Evolutionary conservation across 2,113 vertebrate species (phyloP).

Genomic region (Craseonycteris thonglongyai): DNA sequence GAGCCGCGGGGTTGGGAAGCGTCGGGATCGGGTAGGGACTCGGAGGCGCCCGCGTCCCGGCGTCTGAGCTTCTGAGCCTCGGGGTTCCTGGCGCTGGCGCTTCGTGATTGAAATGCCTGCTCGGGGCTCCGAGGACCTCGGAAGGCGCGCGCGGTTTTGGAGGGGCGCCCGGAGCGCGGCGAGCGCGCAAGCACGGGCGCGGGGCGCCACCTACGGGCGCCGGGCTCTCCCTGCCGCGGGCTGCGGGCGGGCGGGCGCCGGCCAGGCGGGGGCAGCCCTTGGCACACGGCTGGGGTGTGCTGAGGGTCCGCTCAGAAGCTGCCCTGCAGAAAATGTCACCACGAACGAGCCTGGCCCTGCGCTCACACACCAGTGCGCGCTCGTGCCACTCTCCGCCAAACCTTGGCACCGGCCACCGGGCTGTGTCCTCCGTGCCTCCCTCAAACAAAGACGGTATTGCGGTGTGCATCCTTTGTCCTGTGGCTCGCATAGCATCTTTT

Average conservation of each 20-base stretch:
- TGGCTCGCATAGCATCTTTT: neutral
- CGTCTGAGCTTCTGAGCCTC: neutral
- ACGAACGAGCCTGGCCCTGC: rapidly evolving
- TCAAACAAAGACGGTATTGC: neutral
- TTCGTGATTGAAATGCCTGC: neutral
- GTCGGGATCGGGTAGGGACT: neutral
- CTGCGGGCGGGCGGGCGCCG: rapidly evolving
- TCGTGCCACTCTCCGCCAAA: neutral
- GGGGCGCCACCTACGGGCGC: conserved; percentile 73
- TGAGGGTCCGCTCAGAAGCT: neutral
- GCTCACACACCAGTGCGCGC: neutral
- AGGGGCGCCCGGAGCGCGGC: neutral
- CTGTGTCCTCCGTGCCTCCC: neutral
- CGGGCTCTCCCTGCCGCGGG: rapidly evolving
- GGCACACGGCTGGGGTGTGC: neutral
- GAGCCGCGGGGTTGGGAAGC: neutral
- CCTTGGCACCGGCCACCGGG: neutral
- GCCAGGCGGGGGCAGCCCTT: rapidly evolving
- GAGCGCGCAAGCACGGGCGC: neutral
- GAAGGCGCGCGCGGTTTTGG: neutral
- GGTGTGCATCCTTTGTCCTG: neutral
- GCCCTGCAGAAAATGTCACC: neutral
- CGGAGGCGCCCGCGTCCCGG: neutral
- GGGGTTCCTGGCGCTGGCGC: neutral
- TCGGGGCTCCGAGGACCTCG: neutral